phyloP scores from a whole-genome alignment of 1,140 invertebrate species.

The Condylostylus longicornis region DNA sequence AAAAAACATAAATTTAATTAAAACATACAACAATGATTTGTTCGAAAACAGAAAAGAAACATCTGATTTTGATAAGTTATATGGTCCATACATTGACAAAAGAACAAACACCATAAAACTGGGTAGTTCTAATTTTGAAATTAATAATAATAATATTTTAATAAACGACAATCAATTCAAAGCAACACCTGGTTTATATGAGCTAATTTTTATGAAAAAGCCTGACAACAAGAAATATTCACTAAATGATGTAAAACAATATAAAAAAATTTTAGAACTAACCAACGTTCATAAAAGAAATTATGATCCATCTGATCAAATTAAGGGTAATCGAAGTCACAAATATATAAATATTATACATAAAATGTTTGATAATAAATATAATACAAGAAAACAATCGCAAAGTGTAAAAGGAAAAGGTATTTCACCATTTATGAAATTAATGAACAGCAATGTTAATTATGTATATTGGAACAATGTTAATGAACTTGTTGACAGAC shows the following conservation, averaged over 20 bases:
- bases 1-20: not conserved
- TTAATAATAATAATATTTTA: not conserved
- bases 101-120: not conserved
- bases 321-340: conserved; percentile 7
- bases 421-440: no score
- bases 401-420: no score
- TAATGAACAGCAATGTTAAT: no score
- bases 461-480: no score
- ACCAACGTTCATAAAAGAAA: conserved; percentile 14
- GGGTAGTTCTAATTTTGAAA: not conserved
- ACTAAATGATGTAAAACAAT: conserved; percentile 11
- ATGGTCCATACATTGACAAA: conserved; percentile 1
- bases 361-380: no score
- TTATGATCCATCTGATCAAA: conserved; percentile 9
- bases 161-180: conserved; percentile 4
- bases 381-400: no score
- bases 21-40: not conserved
- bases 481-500: no score
- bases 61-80: conserved; percentile 1
- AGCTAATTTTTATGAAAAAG: conserved; percentile 13
- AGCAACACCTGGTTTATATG: conserved; percentile 11
- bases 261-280: conserved; percentile 12
- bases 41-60: no score
- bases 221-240: conserved; percentile 8
- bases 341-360: conserved; percentile 6